Evolutionary conservation across 2,888 invertebrate species (phyloP).

Genomic region (Crioceris asparagi): DNA sequence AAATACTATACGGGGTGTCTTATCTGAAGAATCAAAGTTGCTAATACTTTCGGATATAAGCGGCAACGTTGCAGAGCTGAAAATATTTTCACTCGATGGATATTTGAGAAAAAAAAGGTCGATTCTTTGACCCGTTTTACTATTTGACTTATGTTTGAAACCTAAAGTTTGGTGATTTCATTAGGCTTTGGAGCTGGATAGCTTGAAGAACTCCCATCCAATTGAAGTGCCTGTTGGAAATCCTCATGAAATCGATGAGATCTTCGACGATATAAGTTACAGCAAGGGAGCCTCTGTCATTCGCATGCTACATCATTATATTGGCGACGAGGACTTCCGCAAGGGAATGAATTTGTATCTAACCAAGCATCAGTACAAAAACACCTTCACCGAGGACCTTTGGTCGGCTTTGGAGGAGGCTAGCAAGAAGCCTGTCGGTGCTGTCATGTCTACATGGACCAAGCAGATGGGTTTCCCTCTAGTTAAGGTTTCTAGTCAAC

Average conservation of each 20-base stretch:
- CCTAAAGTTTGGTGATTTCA: too few species aligned
- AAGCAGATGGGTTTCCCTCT: conserved; percentile 96
- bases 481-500: conserved; percentile 43
- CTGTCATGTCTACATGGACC: conserved; percentile 95
- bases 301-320: conserved; percentile 86
- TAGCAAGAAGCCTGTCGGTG: conserved; percentile 79
- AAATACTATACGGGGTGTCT: too few species aligned
- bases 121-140: too few species aligned
- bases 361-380: conserved; percentile 76
- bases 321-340: conserved; percentile 85
- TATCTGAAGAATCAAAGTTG: too few species aligned
- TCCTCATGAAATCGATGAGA: conserved; percentile 93
- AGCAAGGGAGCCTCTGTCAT: conserved; percentile 92
- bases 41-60: too few species aligned
- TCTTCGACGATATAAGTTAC: conserved; percentile 96
- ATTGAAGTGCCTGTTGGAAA: conserved; percentile 92
- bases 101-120: too few species aligned
- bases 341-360: conserved; percentile 89
- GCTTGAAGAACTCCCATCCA: conserved; percentile 85
- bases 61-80: too few species aligned
- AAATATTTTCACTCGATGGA: too few species aligned
- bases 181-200: conserved; percentile 72
- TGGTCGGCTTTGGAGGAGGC: conserved; percentile 85
- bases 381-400: conserved; percentile 87
- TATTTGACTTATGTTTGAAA: too few species aligned